phyloP scores from a whole-genome alignment of 2,113 vertebrate species.

The Ailuropoda melanoleuca region DNA sequence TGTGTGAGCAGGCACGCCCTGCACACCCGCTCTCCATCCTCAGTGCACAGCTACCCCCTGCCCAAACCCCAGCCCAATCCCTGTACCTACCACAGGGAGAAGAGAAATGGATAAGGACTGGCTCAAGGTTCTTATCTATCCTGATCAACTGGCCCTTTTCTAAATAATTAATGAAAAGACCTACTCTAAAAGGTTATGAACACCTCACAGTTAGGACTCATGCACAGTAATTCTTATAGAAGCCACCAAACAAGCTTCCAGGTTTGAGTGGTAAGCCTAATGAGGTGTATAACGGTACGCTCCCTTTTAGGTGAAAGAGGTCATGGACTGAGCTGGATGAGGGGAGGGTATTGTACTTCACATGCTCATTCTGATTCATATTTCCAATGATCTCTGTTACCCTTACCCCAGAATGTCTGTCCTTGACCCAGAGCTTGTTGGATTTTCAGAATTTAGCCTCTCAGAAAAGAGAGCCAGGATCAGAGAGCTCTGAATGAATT shows the following conservation, averaged over 20 bases:
- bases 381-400: neutral
- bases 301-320: neutral
- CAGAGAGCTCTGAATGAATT: neutral
- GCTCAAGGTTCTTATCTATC: neutral
- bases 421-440: neutral
- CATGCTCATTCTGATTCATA: neutral
- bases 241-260: neutral
- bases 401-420: neutral
- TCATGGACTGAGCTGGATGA: too few species aligned
- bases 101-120: fast-evolving
- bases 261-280: neutral
- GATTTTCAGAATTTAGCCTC: neutral
- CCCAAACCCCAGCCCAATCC: neutral
- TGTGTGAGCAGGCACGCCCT: fast-evolving
- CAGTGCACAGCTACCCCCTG: too few species aligned
- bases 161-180: neutral
- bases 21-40: too few species aligned
- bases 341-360: too few species aligned
- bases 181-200: neutral
- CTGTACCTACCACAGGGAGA: neutral
- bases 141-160: neutral
- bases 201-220: neutral
- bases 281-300: neutral
- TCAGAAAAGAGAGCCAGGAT: neutral
- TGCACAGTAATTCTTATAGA: neutral